phyloP scores from a whole-genome alignment of 2,113 vertebrate species.

The Monarcha castaneiventris region DNA sequence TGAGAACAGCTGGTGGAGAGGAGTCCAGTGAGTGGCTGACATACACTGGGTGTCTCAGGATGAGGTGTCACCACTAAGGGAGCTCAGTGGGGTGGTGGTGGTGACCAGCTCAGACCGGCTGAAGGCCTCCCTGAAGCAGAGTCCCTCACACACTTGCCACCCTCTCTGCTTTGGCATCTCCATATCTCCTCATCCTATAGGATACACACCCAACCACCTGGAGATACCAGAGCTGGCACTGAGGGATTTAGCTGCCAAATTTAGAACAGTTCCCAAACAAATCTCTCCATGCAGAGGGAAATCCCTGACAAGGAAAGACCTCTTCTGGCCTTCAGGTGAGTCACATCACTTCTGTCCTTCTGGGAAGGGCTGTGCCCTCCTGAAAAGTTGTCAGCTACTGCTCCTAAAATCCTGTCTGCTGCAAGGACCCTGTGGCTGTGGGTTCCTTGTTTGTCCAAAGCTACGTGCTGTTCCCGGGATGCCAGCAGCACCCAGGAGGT shows the following conservation, averaged over 20 bases:
- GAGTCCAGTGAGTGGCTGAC: background rate
- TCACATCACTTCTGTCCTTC: background rate
- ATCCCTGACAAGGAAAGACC: background rate
- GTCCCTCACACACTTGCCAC: background rate
- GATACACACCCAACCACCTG: rapidly evolving
- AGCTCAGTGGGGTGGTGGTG: background rate
- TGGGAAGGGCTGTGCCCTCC: background rate
- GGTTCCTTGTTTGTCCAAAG: background rate
- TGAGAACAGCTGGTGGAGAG: background rate
- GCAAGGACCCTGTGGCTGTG: background rate
- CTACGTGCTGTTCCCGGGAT: background rate
- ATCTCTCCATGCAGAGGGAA: background rate
- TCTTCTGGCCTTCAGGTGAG: background rate
- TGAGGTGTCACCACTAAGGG: background rate
- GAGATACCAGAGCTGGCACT: background rate
- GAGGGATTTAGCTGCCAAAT: background rate
- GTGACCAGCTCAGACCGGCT: background rate
- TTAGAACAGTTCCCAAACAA: background rate
- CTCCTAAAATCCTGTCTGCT: background rate
- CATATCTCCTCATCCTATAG: background rate
- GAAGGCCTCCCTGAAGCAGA: background rate
- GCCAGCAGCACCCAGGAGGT: background rate
- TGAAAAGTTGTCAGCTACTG: background rate
- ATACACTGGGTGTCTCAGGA: background rate
- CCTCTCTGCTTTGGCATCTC: background rate